phyloP scores from a whole-genome alignment of 1,140 invertebrate species.

The Cotesia vestalis region DNA sequence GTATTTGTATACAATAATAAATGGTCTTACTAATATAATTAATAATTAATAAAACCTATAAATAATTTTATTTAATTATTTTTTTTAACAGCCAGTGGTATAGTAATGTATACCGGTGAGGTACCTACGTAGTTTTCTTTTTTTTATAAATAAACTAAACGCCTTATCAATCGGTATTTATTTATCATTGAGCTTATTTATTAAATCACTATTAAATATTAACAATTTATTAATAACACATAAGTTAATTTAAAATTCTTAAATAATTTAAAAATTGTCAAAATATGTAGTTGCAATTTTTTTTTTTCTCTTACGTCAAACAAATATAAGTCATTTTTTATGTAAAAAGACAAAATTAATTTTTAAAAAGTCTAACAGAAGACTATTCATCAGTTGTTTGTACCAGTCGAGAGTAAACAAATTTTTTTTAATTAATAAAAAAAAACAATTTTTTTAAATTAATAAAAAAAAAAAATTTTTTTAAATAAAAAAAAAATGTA shows the following conservation, averaged over 20 bases:
- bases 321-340: not conserved
- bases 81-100: conserved; percentile 66
- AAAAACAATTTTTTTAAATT: no score
- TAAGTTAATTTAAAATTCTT: no score
- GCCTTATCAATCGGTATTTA: conserved; percentile 25
- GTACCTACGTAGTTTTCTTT: conserved; percentile 65
- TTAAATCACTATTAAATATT: not conserved
- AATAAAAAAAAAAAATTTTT: no score
- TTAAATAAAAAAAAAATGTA: conserved; percentile 4
- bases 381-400: no score
- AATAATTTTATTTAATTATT: conserved; percentile 58
- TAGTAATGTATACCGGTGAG: conserved; percentile 66
- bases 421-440: no score
- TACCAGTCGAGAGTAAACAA: not conserved
- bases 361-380: conserved; percentile 3
- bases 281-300: not conserved
- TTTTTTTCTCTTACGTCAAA: not conserved
- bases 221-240: not conserved
- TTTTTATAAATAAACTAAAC: conserved; percentile 30
- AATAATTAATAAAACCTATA: conserved; percentile 61
- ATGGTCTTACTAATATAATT: conserved; percentile 4
- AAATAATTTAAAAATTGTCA: no score
- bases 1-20: conserved; percentile 53
- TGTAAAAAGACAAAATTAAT: not conserved
- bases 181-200: not conserved